phyloP scores from a whole-genome alignment of 1,140 invertebrate genomes.

The Drosophila subobscura region DNA sequence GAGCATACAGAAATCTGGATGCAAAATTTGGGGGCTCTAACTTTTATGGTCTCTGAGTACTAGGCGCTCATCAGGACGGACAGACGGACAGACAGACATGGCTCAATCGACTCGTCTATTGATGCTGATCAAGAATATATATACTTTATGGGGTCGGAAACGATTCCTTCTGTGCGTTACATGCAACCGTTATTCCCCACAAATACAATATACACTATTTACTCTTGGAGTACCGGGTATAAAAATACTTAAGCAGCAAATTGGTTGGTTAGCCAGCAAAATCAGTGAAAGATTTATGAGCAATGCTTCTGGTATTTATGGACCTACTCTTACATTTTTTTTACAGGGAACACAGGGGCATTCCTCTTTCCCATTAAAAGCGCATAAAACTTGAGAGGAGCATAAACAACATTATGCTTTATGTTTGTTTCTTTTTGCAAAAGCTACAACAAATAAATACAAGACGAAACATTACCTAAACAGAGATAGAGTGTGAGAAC shows the following conservation, averaged over 20 bases:
- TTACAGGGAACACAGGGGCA: constrained; percentile 41
- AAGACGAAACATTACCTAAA: not conserved
- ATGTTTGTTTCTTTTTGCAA: constrained; percentile 66
- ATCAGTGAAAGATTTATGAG: constrained; percentile 80
- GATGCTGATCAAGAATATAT: too few relatives aligned
- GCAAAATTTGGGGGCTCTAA: too few relatives aligned
- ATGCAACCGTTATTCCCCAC: too few relatives aligned
- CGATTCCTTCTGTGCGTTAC: too few relatives aligned
- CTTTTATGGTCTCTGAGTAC: too few relatives aligned
- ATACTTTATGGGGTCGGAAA: too few relatives aligned
- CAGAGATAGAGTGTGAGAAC: not conserved
- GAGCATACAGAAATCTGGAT: too few relatives aligned
- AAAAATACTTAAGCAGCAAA: constrained; percentile 65
- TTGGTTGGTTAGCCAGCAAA: constrained; percentile 54
- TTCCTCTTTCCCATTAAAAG: constrained; percentile 58
- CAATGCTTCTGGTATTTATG: constrained; percentile 68
- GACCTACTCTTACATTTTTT: constrained; percentile 70
- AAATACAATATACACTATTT: too few relatives aligned
- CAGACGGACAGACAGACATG: too few relatives aligned
- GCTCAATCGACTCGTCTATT: too few relatives aligned
- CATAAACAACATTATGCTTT: constrained; percentile 19
- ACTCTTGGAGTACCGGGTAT: too few relatives aligned
- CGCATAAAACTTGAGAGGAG: constrained; percentile 59
- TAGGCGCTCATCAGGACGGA: too few relatives aligned
- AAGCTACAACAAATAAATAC: constrained; percentile 63